These are phyloP conservation scores for Pseudococcus longispinus DNA, from an alignment of 2,888 invertebrate species.

Conservation along the genomic window DNA sequence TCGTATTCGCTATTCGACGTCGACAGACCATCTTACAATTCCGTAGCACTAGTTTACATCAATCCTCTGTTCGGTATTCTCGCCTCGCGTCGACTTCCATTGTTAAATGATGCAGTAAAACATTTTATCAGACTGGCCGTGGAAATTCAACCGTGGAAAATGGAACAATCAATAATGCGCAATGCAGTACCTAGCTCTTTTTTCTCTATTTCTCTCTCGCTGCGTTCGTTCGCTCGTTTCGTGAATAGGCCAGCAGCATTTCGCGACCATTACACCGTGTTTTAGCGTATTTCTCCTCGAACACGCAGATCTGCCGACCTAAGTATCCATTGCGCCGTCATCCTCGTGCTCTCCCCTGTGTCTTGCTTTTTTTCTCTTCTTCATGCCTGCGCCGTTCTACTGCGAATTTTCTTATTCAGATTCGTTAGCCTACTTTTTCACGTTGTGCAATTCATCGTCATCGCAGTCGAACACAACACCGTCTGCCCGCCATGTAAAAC, in stretches of 20 bases:
- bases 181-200: conserved; percentile 48
- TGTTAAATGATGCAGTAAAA: conserved; percentile 53
- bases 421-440: conserved; percentile 46
- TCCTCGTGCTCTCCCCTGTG: not conserved
- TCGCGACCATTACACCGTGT: conserved; percentile 31
- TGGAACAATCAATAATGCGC: conserved; percentile 56
- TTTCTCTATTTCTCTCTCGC: not conserved
- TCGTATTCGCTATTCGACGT: not conserved
- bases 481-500: not conserved
- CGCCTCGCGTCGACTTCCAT: not conserved
- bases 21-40: not conserved
- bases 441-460: not conserved
- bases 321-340: not conserved
- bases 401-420: conserved; percentile 40
- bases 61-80: not conserved
- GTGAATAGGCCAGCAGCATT: not conserved
- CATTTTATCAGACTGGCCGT: conserved; percentile 17
- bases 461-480: not conserved
- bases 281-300: conserved; percentile 21
- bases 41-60: not conserved
- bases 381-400: no score
- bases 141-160: conserved; percentile 56
- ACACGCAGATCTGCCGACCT: not conserved
- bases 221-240: not conserved
- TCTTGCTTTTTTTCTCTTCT: not conserved